These are phyloP conservation scores for Falco concolor DNA, from an alignment of 2,797 vertebrate species.

Conservation along the genomic window DNA sequence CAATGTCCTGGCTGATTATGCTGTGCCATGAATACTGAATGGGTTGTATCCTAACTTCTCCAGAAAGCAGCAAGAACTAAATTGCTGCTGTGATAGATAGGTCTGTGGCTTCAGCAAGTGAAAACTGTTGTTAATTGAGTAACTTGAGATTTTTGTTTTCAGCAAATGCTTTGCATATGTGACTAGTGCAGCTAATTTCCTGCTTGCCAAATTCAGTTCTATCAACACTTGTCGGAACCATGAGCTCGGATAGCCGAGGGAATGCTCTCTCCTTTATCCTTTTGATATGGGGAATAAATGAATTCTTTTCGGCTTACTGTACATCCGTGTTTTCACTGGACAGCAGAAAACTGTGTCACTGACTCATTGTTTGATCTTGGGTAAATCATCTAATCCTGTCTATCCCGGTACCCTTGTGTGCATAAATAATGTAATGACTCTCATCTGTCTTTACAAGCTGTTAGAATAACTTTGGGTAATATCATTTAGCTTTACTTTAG, in stretches of 20 bases:
- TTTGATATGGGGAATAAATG: constrained; percentile 51
- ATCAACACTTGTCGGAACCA: constrained; percentile 49
- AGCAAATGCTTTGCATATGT: constrained; percentile 59
- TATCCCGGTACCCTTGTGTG: constrained; percentile 15
- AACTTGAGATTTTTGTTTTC: constrained; percentile 22
- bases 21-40: neutral
- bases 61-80: neutral
- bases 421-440: constrained; percentile 56
- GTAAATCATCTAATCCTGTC: constrained; percentile 52
- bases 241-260: neutral
- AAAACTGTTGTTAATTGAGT: constrained; percentile 43
- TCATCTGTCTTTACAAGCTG: constrained; percentile 41
- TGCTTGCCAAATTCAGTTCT: constrained; percentile 50
- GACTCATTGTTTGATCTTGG: constrained; percentile 63
- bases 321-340: constrained; percentile 57
- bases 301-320: constrained; percentile 60
- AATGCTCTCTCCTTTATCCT: constrained; percentile 26
- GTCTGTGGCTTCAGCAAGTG: neutral
- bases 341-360: constrained; percentile 60
- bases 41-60: neutral
- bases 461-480: constrained; percentile 2
- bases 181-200: constrained; percentile 47
- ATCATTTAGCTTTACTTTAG: neutral
- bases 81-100: neutral
- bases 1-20: neutral